These are phyloP conservation scores for Meloidogyne floridensis DNA, from an alignment of 1,140 invertebrate genomes.

Conservation along the genomic window DNA sequence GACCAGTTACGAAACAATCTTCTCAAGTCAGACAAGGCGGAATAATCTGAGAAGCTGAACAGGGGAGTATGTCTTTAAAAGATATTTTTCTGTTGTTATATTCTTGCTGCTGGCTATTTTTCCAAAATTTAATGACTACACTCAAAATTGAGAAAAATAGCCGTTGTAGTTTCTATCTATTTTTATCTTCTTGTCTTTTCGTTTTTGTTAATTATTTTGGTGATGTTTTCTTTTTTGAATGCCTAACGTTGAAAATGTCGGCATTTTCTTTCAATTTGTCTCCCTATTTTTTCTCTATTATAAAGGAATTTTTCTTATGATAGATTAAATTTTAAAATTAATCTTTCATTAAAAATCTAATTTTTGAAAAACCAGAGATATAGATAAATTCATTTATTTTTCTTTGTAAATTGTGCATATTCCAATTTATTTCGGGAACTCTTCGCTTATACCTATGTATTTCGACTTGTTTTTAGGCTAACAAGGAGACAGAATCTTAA, in stretches of 20 bases:
- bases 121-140: too few relatives aligned
- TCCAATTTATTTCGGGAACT: slow-evolving; percentile 1
- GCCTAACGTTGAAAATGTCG: background rate
- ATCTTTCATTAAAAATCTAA: background rate
- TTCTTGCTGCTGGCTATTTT: too few relatives aligned
- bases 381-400: background rate
- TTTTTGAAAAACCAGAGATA: background rate
- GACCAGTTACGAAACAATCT: slow-evolving; percentile 44
- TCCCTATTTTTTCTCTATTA: background rate
- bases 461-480: background rate
- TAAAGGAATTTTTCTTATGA: background rate
- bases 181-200: background rate
- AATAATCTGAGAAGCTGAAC: background rate
- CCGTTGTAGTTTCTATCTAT: background rate
- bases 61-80: background rate
- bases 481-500: background rate
- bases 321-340: background rate
- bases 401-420: background rate
- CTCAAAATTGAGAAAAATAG: background rate
- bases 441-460: background rate
- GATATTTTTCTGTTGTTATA: background rate
- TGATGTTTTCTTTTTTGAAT: background rate
- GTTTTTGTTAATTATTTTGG: background rate
- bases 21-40: slow-evolving; percentile 39
- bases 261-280: background rate